Percentiles rank a stretch among this genome's conserved stretches.
These are phyloP conservation scores for Synergus umbraculus DNA, from an alignment of 2,888 invertebrate species.

Conservation along the genomic window DNA sequence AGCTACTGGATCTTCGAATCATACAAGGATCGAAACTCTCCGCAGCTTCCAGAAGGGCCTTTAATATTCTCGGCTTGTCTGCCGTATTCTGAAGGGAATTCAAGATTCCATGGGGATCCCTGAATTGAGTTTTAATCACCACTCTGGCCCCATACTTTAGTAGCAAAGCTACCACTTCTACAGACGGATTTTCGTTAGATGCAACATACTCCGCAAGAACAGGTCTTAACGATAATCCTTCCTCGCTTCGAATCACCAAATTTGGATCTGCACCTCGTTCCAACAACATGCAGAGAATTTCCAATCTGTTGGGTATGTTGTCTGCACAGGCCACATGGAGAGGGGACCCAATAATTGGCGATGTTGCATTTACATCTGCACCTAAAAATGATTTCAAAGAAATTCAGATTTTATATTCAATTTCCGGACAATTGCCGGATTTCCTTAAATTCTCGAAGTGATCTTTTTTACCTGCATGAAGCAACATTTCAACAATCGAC, in stretches of 20 bases:
- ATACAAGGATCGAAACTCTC: constrained; percentile 89
- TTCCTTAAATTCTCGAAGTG: not conserved
- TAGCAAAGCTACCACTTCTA: constrained; percentile 83
- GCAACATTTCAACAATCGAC: constrained; percentile 84
- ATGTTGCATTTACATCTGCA: constrained; percentile 88
- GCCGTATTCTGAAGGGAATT: constrained; percentile 86
- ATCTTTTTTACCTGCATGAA: constrained; percentile 80
- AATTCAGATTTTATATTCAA: not conserved
- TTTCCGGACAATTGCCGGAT: no score
- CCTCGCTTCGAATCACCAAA: constrained; percentile 85
- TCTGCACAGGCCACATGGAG: constrained; percentile 91
- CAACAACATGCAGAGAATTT: constrained; percentile 83
- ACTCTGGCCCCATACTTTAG: constrained; percentile 89
- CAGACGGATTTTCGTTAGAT: constrained; percentile 84
- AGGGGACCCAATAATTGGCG: constrained; percentile 89
- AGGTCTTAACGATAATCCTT: constrained; percentile 86
- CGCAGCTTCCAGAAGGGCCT: constrained; percentile 85
- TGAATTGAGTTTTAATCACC: constrained; percentile 89
- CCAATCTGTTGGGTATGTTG: constrained; percentile 84
- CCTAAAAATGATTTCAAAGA: constrained; percentile 78
- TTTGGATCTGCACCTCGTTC: constrained; percentile 87
- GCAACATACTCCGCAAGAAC: constrained; percentile 91
- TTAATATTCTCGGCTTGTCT: constrained; percentile 79
- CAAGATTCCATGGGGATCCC: constrained; percentile 90
- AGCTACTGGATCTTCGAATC: constrained; percentile 85